Base-by-base conservation (phyloP, 2,113 vertebrate genomes). In the Paraplagusia blochii region DNA sequence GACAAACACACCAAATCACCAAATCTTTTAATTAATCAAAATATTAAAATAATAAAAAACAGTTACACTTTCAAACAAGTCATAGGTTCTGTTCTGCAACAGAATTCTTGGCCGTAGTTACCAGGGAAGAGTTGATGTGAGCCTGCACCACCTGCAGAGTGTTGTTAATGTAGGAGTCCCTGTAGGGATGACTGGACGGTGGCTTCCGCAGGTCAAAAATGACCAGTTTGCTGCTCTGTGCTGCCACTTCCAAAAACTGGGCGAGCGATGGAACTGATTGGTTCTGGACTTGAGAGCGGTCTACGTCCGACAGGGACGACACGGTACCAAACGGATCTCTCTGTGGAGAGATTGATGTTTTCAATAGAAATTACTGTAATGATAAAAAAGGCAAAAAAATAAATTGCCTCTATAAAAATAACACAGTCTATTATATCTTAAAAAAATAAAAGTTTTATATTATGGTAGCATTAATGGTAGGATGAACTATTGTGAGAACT, bases 151-250 rank as follows among this genome's bases (percentile, higher is more conserved):
- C 91, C 11, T 92, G 85, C 60, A 95, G 76, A 0, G 89, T 89
- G 72, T 75, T 81, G 46, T 83, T 85, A 73, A 95, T 83, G 89
- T 92, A 95, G 0, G 55, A 77, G 34, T 91, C 61, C 22, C 87
- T 83, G 85, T 92, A 93, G 0, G 94, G 94, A 38, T 95, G 94
- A 11, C 79, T 84, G 9, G 52, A 58, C 8, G 93, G 93, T n/a
- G 94, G 94, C 35, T 86, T 84, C 72, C 84, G 89, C 69, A 96
- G 90, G 77, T 96, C 94, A 64, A 96, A 95, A 66, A 95, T 84
- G 45, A 96, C 91, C 4, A 88, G 50, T 58, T 83, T 92, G 19
- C 86, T 69, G 19, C 87, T 84, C 6, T 29, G 60, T 3, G 90
- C 75, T 0, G 94, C 94, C 0, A 95, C 79, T 57, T 81, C 76